These are phyloP conservation scores for Indicator indicator DNA, from an alignment of 2,113 vertebrate genomes.

Conservation along the genomic window DNA sequence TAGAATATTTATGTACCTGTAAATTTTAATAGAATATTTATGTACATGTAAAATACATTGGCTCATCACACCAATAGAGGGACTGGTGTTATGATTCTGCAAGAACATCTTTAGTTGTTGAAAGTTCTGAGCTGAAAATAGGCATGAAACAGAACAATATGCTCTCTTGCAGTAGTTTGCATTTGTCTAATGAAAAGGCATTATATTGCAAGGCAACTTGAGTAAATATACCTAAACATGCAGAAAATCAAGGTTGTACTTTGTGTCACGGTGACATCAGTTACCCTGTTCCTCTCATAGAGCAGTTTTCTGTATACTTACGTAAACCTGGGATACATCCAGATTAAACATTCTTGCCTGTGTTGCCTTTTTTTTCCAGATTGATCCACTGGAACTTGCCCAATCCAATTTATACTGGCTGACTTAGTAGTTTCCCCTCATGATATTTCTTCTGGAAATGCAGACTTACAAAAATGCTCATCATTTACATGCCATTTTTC, in stretches of 20 bases:
- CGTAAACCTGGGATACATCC: not conserved
- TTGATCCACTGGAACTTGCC: not conserved
- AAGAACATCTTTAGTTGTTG: not conserved
- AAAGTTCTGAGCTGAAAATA: not conserved
- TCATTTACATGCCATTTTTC: not conserved
- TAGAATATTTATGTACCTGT: not conserved
- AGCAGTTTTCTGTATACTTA: constrained; percentile 31
- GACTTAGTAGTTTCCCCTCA: not conserved
- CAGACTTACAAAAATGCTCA: not conserved
- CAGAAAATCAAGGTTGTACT: constrained; percentile 33
- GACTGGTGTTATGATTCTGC: not conserved
- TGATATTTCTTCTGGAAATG: constrained; percentile 4
- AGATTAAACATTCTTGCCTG: constrained; percentile 25
- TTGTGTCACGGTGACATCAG: not conserved
- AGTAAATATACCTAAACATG: not conserved
- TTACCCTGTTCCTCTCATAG: not conserved
- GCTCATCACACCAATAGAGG: not conserved
- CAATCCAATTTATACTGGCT: not conserved
- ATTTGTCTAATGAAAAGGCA: not conserved
- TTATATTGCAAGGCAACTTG: not conserved
- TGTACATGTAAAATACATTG: not conserved
- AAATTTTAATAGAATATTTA: not conserved
- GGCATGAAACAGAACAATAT: not conserved
- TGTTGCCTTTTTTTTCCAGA: not conserved
- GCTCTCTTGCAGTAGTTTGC: not conserved